Evolutionary conservation across 1,140 invertebrate genomes (phyloP).

Genomic region (Gyrodactylus bullatarudis): DNA sequence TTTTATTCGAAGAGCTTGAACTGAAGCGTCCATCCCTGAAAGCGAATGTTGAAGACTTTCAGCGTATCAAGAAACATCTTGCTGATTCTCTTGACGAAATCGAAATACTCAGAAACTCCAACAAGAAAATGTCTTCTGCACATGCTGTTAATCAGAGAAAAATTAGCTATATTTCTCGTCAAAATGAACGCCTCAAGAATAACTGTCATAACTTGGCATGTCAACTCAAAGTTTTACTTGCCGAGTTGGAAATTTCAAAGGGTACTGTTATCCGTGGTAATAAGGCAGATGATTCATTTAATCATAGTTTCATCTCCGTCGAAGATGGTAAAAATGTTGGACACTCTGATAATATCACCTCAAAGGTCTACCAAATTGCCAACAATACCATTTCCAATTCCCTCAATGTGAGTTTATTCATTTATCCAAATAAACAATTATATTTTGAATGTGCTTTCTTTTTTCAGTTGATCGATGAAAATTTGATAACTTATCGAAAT

Average conservation of each 20-base stretch:
- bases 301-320: not conserved
- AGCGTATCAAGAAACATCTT: not conserved
- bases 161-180: not conserved
- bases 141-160: not conserved
- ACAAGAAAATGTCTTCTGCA: not conserved
- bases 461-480: not conserved
- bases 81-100: not conserved
- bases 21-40: not conserved
- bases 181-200: not conserved
- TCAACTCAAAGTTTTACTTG: not conserved
- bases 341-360: not conserved
- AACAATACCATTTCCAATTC: not conserved
- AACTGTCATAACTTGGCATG: not conserved
- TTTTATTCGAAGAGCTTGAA: not conserved
- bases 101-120: not conserved
- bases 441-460: not conserved
- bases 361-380: not conserved
- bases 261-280: not conserved
- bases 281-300: not conserved
- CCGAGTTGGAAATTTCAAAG: not conserved
- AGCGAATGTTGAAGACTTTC: not conserved
- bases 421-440: too few relatives aligned
- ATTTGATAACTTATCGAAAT: not conserved
- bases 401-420: not conserved
- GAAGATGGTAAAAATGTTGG: too few relatives aligned